Evolutionary conservation across 2,797 vertebrate genomes (phyloP).

Genomic region (Epinephelus coioides): DNA sequence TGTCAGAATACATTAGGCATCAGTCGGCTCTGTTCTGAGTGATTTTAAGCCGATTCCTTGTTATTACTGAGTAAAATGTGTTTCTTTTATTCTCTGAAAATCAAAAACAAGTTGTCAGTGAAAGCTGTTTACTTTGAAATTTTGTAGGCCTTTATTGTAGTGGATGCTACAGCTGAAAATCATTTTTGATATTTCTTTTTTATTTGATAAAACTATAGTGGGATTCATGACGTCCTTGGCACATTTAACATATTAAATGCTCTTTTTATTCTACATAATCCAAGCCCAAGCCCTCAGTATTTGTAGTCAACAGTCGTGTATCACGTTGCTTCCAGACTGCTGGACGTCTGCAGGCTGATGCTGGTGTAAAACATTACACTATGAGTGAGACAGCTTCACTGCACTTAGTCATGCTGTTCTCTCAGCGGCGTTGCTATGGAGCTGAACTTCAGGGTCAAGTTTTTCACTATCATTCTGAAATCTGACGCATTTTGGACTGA

Average conservation of each 20-base stretch:
- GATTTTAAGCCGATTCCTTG: conserved; percentile 16
- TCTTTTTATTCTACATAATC: not conserved
- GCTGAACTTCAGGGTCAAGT: conserved; percentile 42
- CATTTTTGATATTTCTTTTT: not conserved
- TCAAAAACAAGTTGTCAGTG: not conserved
- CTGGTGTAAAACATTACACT: conserved; percentile 28
- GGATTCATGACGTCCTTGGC: not conserved
- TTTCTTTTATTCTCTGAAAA: conserved; percentile 21
- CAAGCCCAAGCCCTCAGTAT: not conserved
- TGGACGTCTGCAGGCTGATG: conserved; percentile 27
- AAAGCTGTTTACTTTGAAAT: not conserved
- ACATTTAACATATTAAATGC: not conserved
- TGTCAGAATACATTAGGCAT: conserved; percentile 40
- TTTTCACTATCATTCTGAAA: conserved; percentile 33
- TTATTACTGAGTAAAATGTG: conserved; percentile 9
- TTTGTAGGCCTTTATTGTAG: not conserved
- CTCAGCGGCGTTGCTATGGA: conserved; percentile 59
- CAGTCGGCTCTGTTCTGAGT: conserved; percentile 1
- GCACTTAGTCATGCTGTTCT: conserved; percentile 56
- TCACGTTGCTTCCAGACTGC: not conserved
- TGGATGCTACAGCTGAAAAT: not conserved
- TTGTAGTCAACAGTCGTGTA: not conserved
- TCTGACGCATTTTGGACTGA: conserved; percentile 8
- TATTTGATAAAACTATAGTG: not conserved
- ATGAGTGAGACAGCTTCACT: conserved; percentile 25